Percentiles rank a stretch among this genome's conserved stretches.
These are phyloP conservation scores for Pterostichus niger DNA, from an alignment of 2,888 invertebrate genomes.

Conservation along the genomic window DNA sequence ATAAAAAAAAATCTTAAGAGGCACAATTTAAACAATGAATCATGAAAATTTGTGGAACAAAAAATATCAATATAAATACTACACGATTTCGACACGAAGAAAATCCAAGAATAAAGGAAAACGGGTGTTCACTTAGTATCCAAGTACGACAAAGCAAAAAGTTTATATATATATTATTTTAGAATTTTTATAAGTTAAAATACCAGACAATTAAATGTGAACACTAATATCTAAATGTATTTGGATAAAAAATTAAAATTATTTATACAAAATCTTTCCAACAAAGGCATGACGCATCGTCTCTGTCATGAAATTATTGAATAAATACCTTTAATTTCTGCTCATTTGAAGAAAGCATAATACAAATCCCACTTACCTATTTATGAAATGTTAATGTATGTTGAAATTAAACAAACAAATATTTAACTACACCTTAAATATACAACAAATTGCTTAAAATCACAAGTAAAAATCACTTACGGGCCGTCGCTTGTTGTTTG, in stretches of 20 bases:
- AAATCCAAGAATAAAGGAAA: constrained; percentile 50
- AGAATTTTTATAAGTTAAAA: neutral
- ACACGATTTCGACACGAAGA: constrained; percentile 33
- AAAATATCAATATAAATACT: constrained; percentile 16
- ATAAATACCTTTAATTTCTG: constrained; percentile 62
- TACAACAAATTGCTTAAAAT: constrained; percentile 66
- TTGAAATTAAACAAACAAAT: constrained; percentile 60
- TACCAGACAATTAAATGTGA: neutral
- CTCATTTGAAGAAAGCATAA: constrained; percentile 32
- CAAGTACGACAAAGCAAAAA: constrained; percentile 45
- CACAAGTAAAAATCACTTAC: constrained; percentile 77
- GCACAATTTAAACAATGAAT: constrained; percentile 13
- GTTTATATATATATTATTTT: neutral
- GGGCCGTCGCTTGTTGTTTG: constrained; percentile 79
- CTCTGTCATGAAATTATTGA: constrained; percentile 63
- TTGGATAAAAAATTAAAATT: constrained; percentile 9
- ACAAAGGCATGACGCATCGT: constrained; percentile 67
- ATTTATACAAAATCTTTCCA: constrained; percentile 52
- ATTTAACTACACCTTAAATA: constrained; percentile 53
- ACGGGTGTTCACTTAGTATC: constrained; percentile 34
- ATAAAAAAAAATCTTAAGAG: neutral
- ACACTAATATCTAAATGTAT: neutral
- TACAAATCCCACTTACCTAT: constrained; percentile 65
- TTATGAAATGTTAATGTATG: constrained; percentile 50
- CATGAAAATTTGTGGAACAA: neutral